Conservation (phyloP, 2,888 invertebrate genomes). For the Andrena trimmerana region DNA sequence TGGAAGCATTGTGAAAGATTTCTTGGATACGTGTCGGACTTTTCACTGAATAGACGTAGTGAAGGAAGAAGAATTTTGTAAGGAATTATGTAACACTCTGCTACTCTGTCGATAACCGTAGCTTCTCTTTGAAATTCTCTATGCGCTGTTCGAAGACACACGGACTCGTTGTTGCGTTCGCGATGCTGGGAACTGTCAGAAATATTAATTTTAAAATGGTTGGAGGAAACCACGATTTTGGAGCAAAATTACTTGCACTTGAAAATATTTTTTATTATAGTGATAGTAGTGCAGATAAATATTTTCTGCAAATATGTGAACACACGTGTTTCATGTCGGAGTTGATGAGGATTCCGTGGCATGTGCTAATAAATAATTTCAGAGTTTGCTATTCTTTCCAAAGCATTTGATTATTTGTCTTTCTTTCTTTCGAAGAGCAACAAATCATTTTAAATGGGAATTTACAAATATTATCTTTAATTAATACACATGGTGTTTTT, state of each 20-base stretch:
- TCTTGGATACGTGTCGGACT: not conserved
- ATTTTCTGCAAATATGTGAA: not conserved
- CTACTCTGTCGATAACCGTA: slow-evolving; percentile 33
- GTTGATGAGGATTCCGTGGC: not conserved
- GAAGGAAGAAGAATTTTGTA: slow-evolving; percentile 7
- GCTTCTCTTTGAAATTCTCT: slow-evolving; percentile 9
- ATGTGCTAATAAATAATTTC: not conserved
- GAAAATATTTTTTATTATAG: too few species aligned
- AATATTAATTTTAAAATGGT: not conserved
- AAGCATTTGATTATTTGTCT: not conserved
- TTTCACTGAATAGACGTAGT: not conserved
- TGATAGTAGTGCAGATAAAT: not conserved
- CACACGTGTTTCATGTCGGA: not conserved
- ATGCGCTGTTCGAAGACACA: not conserved
- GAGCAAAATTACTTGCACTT: too few species aligned
- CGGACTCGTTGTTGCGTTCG: not conserved
- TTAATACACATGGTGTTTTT: not conserved
- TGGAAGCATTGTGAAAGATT: not conserved
- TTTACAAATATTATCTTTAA: not conserved
- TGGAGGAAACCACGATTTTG: too few species aligned
- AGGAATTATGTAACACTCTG: slow-evolving; percentile 24
- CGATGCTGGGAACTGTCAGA: not conserved
- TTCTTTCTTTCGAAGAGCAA: not conserved
- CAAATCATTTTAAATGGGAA: not conserved
- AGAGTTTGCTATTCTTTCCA: not conserved